A percentile compares a stretch with the other conserved stretches of the same genome.
Conservation (phyloP, 2,797 vertebrate genomes). For the Neostethus bicornis region DNA sequence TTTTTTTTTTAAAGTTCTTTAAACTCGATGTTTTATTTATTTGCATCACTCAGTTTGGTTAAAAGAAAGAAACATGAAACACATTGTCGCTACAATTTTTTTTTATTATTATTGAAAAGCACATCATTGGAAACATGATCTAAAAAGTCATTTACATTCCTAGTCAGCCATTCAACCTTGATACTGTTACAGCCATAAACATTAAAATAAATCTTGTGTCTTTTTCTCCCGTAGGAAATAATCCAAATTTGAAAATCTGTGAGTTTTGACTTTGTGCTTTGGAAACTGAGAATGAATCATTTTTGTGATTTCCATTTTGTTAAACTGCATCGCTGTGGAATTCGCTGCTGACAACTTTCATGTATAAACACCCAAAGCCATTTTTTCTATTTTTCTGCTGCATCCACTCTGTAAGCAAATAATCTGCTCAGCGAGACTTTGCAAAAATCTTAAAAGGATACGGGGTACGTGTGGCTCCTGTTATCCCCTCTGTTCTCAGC, state of each 20-base stretch:
- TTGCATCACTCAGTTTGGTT: background rate
- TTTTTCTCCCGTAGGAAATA: background rate
- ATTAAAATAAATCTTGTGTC: background rate
- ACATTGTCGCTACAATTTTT: background rate
- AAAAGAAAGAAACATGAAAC: background rate
- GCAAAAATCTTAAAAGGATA: constrained; percentile 76
- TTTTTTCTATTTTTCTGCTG: background rate
- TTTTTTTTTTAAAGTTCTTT: no score
- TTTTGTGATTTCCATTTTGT: background rate
- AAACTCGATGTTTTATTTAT: constrained; percentile 6
- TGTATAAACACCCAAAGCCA: background rate
- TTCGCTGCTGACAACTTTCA: background rate
- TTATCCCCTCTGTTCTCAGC: constrained; percentile 67
- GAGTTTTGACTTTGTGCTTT: background rate
- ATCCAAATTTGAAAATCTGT: background rate
- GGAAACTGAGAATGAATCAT: background rate
- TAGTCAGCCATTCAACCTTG: no score
- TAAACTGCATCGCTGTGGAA: background rate
- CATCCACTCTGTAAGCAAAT: background rate
- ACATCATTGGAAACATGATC: background rate
- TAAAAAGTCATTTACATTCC: background rate
- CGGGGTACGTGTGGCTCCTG: constrained; percentile 80
- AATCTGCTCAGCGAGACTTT: constrained; percentile 53
- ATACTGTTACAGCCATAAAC: no score
- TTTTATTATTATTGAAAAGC: background rate